Percentiles rank a stretch among this genome's conserved stretches.
phyloP scores from a whole-genome alignment of 1,140 invertebrate species.

The Coptotermes formosanus region DNA sequence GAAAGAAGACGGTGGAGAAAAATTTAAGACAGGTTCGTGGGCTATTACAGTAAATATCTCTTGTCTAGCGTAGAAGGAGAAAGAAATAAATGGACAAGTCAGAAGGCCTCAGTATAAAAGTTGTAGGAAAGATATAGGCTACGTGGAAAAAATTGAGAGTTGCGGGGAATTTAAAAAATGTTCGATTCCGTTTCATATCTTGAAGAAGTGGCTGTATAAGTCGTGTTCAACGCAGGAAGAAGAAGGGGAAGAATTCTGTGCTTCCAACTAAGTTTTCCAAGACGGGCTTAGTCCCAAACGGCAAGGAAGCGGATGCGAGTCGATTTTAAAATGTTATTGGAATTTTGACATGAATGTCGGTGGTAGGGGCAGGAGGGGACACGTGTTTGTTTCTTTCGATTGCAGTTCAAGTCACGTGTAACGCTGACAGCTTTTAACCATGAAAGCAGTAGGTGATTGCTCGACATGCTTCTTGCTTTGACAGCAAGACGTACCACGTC shows the following conservation, averaged over 20 bases:
- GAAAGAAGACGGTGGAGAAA: background rate
- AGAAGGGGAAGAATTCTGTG: background rate
- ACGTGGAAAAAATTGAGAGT: background rate
- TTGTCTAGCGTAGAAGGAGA: background rate
- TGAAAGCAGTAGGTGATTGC: background rate
- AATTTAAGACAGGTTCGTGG: background rate
- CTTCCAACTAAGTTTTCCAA: background rate
- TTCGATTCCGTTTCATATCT: background rate
- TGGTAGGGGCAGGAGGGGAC: background rate
- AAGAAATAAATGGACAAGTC: background rate
- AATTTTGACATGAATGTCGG: background rate
- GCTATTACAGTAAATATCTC: conserved; percentile 16
- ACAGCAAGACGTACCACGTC: background rate
- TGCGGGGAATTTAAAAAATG: background rate
- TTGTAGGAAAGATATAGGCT: background rate
- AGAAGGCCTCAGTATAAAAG: background rate
- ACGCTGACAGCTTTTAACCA: background rate
- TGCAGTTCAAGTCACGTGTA: too few relatives aligned
- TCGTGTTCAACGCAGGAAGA: background rate
- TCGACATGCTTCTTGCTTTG: background rate
- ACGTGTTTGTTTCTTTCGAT: too few relatives aligned
- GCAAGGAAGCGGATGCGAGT: background rate
- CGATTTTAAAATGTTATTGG: background rate
- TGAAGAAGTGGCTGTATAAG: background rate
- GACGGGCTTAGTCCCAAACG: background rate